Percentiles rank a stretch among this genome's conserved stretches.
Conservation (phyloP, 2,113 vertebrate species). For the Theristicus caerulescens region DNA sequence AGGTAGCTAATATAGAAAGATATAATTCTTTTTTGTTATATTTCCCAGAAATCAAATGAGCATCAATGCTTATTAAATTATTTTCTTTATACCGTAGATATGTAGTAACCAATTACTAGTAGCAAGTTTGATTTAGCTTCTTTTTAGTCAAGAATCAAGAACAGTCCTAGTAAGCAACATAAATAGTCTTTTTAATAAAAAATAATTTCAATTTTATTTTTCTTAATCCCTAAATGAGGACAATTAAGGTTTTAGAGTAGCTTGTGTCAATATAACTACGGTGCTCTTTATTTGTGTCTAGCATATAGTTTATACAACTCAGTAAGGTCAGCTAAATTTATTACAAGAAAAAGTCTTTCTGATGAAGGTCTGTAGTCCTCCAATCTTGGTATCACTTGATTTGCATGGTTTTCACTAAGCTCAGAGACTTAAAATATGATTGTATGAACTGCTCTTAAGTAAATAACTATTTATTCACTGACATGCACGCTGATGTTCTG, state of each 20-base stretch:
- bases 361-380: background rate
- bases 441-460: background rate
- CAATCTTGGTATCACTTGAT: background rate
- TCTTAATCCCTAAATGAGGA: background rate
- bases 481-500: background rate
- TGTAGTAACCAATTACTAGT: background rate
- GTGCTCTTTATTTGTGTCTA: background rate
- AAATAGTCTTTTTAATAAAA: background rate
- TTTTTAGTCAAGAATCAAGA: background rate
- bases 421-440: background rate
- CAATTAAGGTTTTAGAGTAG: background rate
- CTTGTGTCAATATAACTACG: background rate
- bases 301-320: background rate
- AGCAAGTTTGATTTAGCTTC: background rate
- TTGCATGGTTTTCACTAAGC: background rate
- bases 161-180: background rate
- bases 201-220: background rate
- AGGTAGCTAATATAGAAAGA: background rate
- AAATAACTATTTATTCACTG: background rate
- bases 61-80: background rate
- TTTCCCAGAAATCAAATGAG: background rate
- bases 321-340: background rate
- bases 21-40: background rate
- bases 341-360: background rate
- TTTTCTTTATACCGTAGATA: background rate